Base-by-base conservation (phyloP, 2,888 invertebrate genomes). In the Eupithecia pulchellata region DNA sequence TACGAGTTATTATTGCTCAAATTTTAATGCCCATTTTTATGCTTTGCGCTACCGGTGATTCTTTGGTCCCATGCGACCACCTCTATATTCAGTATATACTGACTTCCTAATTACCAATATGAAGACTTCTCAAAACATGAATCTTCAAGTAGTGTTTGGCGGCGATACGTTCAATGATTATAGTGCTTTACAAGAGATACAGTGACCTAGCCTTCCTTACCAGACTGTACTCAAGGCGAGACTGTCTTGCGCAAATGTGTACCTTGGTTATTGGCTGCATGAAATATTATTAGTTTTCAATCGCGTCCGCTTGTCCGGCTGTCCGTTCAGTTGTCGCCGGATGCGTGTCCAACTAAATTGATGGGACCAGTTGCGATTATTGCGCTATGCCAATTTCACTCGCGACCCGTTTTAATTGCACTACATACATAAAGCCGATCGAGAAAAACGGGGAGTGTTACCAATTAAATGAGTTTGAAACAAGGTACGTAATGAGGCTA, bases 261-360 rank as follows among this genome's bases (percentile, higher is more conserved):
- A 83, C 82, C 82, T 75, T 79, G 76, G 79, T 86, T 87, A 86
- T 84, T 82, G 77, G 81, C 75, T 75, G 78, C 78, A 87, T 88
- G 86, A 88, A 87, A 86, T 89, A 89, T 89, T 85, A 87, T 89
- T 87, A 87, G 87, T 89, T 89, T 87, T 85, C 84, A 86, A 87
- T 86, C 84, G 86, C 86, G 85, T 87, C 88, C 88, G 89, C 86
- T 84, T 87, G 87, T 86, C 85, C 83, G 80, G 73, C 82, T 82
- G 82, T 84, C 84, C 84, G 79, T 79, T 84, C 80, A 81, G 81
- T 84, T 88, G 89, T 89, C 90, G 80, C 89, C 91, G 91, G 91
- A 91, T 90, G 89, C 85, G 79, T 84, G 86, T 87, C 87, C 82
- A 86, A 86, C 84, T 82, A 87, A 88, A 91, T 92, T 90, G 90